Conservation (phyloP, 2,888 invertebrate species). For the Diachrysia chrysitis region DNA sequence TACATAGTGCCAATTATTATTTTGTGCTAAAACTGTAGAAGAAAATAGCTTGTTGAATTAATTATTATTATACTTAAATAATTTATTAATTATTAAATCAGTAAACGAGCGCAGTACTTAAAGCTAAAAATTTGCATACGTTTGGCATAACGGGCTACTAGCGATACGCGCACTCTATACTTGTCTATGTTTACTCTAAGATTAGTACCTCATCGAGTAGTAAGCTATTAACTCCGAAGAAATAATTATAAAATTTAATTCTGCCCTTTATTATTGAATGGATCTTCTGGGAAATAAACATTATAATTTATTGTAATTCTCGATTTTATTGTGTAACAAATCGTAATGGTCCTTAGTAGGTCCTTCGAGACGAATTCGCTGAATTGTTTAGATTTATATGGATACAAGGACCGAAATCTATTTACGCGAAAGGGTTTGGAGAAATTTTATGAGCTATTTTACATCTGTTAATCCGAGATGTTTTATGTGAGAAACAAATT, state of each 20-base stretch:
- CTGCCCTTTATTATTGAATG: neutral
- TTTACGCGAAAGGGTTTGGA: neutral
- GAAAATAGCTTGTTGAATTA: too few relatives aligned
- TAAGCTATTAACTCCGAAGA: neutral
- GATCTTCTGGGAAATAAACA: neutral
- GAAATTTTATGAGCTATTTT: neutral
- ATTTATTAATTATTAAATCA: too few relatives aligned
- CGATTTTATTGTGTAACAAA: neutral
- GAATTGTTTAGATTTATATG: neutral
- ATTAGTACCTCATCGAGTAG: too few relatives aligned
- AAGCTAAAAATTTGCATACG: too few relatives aligned
- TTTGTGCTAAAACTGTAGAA: too few relatives aligned
- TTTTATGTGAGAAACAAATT: too few relatives aligned
- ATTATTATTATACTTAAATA: too few relatives aligned
- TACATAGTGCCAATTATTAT: too few relatives aligned
- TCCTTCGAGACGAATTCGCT: neutral
- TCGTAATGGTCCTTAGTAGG: neutral
- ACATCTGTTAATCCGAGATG: neutral
- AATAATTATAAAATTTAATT: conserved; percentile 3
- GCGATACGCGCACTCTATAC: too few relatives aligned
- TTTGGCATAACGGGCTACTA: too few relatives aligned
- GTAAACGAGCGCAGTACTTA: too few relatives aligned
- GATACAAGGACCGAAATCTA: neutral
- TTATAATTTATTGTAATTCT: conserved; percentile 6
- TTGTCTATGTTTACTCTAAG: too few relatives aligned